Evolutionary conservation across 2,797 vertebrate species (phyloP).

Genomic region (Alectoris magna): DNA sequence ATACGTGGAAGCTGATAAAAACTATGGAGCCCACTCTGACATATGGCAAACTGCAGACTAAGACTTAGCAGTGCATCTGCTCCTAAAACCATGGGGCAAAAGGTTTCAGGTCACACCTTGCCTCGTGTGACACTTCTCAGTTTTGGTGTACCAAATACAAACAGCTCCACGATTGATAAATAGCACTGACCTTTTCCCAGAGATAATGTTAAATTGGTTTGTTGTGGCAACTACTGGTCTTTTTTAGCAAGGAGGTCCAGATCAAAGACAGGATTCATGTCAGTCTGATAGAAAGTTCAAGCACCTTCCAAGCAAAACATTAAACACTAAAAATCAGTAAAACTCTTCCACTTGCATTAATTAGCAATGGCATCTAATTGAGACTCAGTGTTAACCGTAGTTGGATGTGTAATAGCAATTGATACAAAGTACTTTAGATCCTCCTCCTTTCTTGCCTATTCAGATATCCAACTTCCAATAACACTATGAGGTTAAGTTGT

Average conservation of each 20-base stretch:
- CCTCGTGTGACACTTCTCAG: background rate
- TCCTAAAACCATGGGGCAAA: background rate
- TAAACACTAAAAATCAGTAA: background rate
- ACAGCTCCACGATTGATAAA: background rate
- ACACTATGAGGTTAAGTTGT: background rate
- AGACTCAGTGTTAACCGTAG: fast-evolving
- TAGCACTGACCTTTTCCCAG: background rate
- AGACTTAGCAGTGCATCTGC: background rate
- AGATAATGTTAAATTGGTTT: background rate
- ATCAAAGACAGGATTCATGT: background rate
- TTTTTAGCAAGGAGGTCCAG: background rate
- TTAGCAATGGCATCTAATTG: background rate
- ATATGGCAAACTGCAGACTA: background rate
- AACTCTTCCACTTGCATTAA: background rate
- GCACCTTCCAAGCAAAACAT: background rate
- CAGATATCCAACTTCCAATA: background rate
- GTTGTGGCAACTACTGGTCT: background rate
- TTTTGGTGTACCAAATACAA: background rate
- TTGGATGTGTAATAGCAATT: background rate
- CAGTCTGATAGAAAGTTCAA: background rate
- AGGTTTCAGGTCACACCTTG: background rate
- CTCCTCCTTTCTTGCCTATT: background rate
- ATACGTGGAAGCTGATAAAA: background rate
- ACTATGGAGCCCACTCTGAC: background rate
- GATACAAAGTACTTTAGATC: background rate